Evolutionary conservation across 2,797 vertebrate species (phyloP).

Genomic region (Sebastes steindachneri): DNA sequence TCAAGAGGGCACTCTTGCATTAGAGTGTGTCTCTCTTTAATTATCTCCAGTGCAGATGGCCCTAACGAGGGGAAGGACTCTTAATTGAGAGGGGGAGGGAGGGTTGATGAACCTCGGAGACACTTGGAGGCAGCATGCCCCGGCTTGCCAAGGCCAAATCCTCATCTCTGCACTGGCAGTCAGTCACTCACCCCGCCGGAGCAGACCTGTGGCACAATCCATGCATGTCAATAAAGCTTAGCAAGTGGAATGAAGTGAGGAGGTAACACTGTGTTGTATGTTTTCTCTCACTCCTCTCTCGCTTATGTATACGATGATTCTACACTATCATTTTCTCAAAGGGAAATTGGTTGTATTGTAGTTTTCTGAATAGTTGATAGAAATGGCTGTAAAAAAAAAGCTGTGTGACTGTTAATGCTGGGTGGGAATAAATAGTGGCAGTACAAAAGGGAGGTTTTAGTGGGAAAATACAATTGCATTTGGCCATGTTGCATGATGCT

Average conservation of each 20-base stretch:
- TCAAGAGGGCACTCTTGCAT: conserved; percentile 58
- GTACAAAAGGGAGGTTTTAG: not conserved
- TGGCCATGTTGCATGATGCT: not conserved
- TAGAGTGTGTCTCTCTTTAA: conserved; percentile 64
- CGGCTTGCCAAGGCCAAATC: conserved; percentile 45
- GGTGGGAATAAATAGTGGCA: not conserved
- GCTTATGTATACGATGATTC: not conserved
- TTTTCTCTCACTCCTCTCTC: not conserved
- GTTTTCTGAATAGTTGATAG: not conserved
- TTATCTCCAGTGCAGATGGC: conserved; percentile 69
- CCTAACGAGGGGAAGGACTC: conserved; percentile 60
- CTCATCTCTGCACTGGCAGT: conserved; percentile 31
- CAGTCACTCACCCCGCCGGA: conserved; percentile 5
- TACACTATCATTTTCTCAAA: not conserved
- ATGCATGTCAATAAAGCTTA: conserved; percentile 44
- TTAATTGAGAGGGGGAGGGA: conserved; percentile 53
- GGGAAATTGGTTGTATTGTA: not conserved
- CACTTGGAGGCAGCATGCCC: conserved; percentile 31
- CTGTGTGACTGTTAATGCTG: not conserved
- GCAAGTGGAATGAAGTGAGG: conserved; percentile 5
- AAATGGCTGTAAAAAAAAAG: not conserved
- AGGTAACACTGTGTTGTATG: not conserved
- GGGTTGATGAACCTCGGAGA: conserved; percentile 49
- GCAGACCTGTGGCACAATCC: conserved; percentile 8
- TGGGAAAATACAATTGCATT: not conserved